Evolutionary conservation across 2,113 vertebrate species (phyloP), one percentile per base, ranked within the genome.

Genomic region (Aphelocoma coerulescens): DNA sequence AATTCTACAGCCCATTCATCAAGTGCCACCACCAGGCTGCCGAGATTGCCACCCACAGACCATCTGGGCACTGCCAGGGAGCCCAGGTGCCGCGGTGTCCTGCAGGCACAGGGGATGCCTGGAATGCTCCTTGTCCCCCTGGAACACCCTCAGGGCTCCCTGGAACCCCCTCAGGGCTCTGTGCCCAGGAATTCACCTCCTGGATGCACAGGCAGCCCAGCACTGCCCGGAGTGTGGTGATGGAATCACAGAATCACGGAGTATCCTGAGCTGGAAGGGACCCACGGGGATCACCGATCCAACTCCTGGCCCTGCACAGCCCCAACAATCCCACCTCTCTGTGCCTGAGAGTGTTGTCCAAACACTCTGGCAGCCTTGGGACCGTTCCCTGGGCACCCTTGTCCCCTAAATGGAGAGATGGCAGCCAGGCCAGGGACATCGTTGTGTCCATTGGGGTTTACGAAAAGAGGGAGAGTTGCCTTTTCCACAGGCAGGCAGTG

Each of bases 1-100:
- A 97, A 97, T 97, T 92, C 96, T 75, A 59, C 96, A 96, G 93
- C 94, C 96, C 94, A 97, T 98, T 97, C 95, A 97, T 97, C 97
- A 97, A 97, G 79, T 94, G 95, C 95, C 92, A 88, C 55, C 75
- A 71, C 94, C 95, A 89, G 46, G 78, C 93, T 91, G 93, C 95
- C 11, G 43, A 75, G 94, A 97, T 92, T 96, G 92, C 97, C 97
- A 97, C 97, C 97, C 96, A 97, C 95, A 76, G 90, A 61, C 91
- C 95, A 90, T 61, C 78, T 83, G 91, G 92, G 85, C 92, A n/a
- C 74, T 46, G 46, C 1, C 32, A 58, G 85, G 85, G 77, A 76
- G 58, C 33, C 1, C 3, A 12, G 41, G 61, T 0, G 0, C 43
- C 22, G 52, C 2, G 2, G 9, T 8, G 33, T 57, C 7, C 33